Base-by-base conservation (phyloP, 2,113 vertebrate species). In the Ramphastos sulfuratus region DNA sequence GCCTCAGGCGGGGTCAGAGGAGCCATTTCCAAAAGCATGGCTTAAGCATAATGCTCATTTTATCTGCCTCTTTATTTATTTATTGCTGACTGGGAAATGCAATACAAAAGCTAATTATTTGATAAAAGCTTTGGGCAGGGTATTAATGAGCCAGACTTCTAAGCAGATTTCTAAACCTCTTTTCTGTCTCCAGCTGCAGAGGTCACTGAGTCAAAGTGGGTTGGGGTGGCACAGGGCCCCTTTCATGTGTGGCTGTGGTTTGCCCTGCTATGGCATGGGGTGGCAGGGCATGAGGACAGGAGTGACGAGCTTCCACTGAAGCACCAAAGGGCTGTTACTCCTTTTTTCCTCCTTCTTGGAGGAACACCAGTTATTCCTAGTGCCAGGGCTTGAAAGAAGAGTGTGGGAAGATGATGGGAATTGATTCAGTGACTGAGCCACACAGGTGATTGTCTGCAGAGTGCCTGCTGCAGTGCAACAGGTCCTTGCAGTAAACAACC, bases 51-150 rank as follows among this genome's bases (percentile, higher is more conserved):
- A 61, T 4, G 14, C 91, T 82, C 15, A 3, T 82, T 94, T 84
- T 64, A 86, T 88, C 89, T 66, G 30, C 64, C 64, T 91, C 75
- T 80, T 82, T 67, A 61, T 86, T 95, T 95, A 87, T 95, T 90
- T 89, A 94, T 69, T 70, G 87, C 92, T 76, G 90, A n/a, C 91
- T 89, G 60, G 80, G 85, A 95, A 94, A 85, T 3, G 44, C 70
- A 67, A 33, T 30, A 90, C 76, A 60, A 86, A 75, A 88, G 87
- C 73, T 59, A 79, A 92, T 87, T 92, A 92, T 92, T 84, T 65
- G 86, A 87, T 92, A 66, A 90, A 94, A 96, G 82, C 80, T 87
- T 80, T 78, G 67, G 79, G 91, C 55, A 82, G 61, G 65, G 66
- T 80, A 87, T 66, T 89, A 92, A 82, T 27, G 44, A 96, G 88